phyloP scores from a whole-genome alignment of 2,797 vertebrate genomes.

The Myripristis jacobus region DNA sequence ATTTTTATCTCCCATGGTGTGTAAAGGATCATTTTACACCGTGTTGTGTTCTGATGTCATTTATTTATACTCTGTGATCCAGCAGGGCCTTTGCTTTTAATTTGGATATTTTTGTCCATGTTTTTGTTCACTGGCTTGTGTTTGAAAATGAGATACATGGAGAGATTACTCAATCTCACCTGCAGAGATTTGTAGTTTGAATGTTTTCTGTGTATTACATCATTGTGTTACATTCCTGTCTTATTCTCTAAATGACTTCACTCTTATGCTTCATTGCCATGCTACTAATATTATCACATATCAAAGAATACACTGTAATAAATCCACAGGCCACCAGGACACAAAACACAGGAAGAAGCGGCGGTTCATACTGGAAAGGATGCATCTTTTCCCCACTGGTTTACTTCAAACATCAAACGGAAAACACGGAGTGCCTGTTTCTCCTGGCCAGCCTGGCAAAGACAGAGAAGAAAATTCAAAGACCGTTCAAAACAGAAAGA shows the following conservation, averaged over 20 bases:
- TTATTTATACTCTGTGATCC: too few species aligned
- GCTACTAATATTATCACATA: too few species aligned
- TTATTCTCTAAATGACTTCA: not conserved
- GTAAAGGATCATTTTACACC: not conserved
- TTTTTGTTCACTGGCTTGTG: not conserved
- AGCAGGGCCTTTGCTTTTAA: too few species aligned
- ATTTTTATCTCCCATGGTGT: not conserved
- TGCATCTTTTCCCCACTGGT: slow-evolving; percentile 65
- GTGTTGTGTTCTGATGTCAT: not conserved
- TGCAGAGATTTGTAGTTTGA: not conserved
- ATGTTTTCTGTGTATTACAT: not conserved
- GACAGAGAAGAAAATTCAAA: slow-evolving; percentile 1
- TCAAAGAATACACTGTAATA: too few species aligned
- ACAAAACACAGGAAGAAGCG: not conserved
- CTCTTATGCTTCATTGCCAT: too few species aligned
- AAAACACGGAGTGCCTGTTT: slow-evolving; percentile 80
- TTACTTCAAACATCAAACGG: slow-evolving; percentile 77
- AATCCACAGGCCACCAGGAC: not conserved
- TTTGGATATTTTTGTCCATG: not conserved
- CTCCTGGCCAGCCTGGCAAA: slow-evolving; percentile 71
- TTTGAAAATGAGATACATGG: not conserved
- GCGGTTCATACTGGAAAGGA: slow-evolving; percentile 68
- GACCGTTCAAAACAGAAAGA: not conserved
- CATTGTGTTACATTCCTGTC: not conserved
- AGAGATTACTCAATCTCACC: too few species aligned